These are phyloP conservation scores for Sylvicola fuscatus DNA, from an alignment of 2,888 invertebrate genomes.

Conservation along the genomic window DNA sequence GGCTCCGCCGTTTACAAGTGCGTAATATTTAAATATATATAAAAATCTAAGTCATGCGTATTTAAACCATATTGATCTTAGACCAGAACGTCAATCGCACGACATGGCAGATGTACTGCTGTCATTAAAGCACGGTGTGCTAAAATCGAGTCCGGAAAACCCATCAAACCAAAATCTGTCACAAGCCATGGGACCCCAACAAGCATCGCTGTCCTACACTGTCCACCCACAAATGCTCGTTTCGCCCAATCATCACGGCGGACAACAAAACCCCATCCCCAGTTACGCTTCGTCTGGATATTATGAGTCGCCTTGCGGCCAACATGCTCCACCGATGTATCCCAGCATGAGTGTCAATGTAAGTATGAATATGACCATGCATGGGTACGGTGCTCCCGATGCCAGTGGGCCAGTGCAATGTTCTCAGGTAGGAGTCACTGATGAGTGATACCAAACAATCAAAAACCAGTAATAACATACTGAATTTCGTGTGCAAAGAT, in stretches of 20 bases:
- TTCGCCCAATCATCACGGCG: conserved; percentile 25
- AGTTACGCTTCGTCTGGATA: conserved; percentile 12
- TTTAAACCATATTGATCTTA: no score
- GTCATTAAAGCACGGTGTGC: conserved; percentile 71
- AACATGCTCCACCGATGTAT: conserved; percentile 34
- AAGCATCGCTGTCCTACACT: conserved; percentile 29
- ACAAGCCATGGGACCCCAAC: conserved; percentile 20
- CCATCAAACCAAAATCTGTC: conserved; percentile 32
- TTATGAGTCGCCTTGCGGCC: conserved; percentile 19
- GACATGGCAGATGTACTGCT: conserved; percentile 78
- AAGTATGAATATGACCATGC: conserved; percentile 93
- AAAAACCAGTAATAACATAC: background rate
- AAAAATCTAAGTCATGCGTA: conserved; percentile 4
- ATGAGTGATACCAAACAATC: background rate
- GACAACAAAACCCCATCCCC: conserved; percentile 9
- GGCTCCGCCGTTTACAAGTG: conserved; percentile 17
- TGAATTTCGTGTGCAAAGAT: conserved; percentile 26
- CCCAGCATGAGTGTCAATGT: conserved; percentile 95
- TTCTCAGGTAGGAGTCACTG: conserved; percentile 41
- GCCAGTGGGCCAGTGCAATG: conserved; percentile 29
- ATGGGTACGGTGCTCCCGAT: conserved; percentile 33
- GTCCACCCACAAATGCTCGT: conserved; percentile 44
- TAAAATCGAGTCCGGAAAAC: conserved; percentile 41
- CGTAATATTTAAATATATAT: background rate
- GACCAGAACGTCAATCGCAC: conserved; percentile 34